Evolutionary conservation across 1,140 invertebrate species (phyloP).

Genomic region (Periplaneta americana): DNA sequence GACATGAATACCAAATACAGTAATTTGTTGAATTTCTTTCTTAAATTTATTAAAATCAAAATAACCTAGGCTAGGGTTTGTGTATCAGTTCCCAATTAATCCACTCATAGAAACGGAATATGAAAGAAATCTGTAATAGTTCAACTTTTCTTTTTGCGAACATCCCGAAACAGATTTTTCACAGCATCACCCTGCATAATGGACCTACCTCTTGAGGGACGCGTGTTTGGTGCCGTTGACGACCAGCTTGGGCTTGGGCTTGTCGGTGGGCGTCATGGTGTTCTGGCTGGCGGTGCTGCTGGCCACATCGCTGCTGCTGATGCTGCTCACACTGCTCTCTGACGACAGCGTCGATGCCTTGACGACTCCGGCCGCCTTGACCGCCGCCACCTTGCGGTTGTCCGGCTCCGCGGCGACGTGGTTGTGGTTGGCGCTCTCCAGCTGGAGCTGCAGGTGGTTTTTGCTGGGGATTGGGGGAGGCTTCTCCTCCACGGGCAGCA

Average conservation of each 20-base stretch:
- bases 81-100: no score
- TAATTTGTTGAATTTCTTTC: no score
- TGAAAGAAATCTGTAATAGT: no score
- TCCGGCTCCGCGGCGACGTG: slow-evolving; percentile 19
- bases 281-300: slow-evolving; percentile 40
- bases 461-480: slow-evolving; percentile 48
- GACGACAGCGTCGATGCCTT: not conserved
- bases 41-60: no score
- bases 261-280: slow-evolving; percentile 50
- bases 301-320: slow-evolving; percentile 43
- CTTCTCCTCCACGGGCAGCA: slow-evolving; percentile 57
- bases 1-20: no score
- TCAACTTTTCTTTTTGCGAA: not conserved
- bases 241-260: slow-evolving; percentile 49
- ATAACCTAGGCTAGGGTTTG: no score
- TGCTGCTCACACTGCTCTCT: slow-evolving; percentile 51
- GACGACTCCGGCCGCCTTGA: not conserved
- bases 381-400: slow-evolving; percentile 17
- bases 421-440: slow-evolving; percentile 15
- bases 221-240: slow-evolving; percentile 53
- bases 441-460: slow-evolving; percentile 40
- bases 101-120: no score
- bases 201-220: slow-evolving; percentile 51
- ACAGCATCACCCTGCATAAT: not conserved
- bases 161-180: not conserved